Evolutionary conservation across 2,113 vertebrate species (phyloP).

Genomic region (Bombycilla garrulus): DNA sequence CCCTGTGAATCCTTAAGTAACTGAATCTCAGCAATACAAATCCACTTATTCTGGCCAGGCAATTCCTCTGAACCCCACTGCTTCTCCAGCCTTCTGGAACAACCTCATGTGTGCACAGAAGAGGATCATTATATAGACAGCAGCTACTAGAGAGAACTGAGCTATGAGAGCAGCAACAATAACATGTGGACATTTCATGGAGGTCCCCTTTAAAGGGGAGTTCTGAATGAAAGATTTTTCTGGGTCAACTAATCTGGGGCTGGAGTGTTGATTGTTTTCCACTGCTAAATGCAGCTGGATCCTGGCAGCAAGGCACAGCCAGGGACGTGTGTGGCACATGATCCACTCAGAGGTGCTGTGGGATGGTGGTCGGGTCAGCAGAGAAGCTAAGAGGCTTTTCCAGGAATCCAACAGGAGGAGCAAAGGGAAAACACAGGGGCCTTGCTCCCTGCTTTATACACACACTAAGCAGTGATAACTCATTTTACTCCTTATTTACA

Average conservation of each 20-base stretch:
- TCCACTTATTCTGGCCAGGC: neutral
- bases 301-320: neutral
- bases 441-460: neutral
- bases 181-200: neutral
- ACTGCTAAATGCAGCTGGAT: neutral
- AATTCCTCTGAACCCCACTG: neutral
- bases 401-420: neutral
- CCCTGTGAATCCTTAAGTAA: neutral
- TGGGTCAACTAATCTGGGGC: neutral
- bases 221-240: neutral
- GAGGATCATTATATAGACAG: neutral
- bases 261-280: neutral
- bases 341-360: no score
- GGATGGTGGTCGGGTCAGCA: fast-evolving
- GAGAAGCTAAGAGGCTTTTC: neutral
- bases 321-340: fast-evolving
- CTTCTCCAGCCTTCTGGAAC: neutral
- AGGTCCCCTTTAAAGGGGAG: neutral
- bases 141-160: neutral
- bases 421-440: neutral
- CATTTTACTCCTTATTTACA: neutral
- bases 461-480: neutral
- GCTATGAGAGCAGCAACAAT: neutral
- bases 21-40: neutral
- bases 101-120: neutral